These are phyloP conservation scores for Coleophora flavipennella DNA, from an alignment of 2,888 invertebrate genomes.

Conservation along the genomic window DNA sequence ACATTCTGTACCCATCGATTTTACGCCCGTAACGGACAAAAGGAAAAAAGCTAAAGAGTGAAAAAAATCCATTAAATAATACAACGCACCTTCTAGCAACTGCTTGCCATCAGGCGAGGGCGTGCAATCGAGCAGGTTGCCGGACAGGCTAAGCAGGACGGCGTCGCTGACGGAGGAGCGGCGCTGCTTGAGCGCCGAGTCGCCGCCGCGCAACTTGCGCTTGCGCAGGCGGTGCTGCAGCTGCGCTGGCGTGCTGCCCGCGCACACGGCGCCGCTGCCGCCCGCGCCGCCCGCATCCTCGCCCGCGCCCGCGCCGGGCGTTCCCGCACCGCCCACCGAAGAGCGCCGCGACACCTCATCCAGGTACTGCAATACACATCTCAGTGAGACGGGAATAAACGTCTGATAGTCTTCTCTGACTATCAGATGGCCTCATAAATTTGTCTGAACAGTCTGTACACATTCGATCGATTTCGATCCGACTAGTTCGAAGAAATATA, in stretches of 20 bases:
- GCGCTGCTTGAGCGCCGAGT: slow-evolving; percentile 79
- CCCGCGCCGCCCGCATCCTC: slow-evolving; percentile 18
- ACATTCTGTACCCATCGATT: too few relatives aligned
- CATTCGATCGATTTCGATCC: too few relatives aligned
- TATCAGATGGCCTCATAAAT: too few relatives aligned
- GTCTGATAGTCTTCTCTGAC: not conserved
- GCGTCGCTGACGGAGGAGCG: slow-evolving; percentile 91
- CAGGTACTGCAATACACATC: slow-evolving; percentile 39
- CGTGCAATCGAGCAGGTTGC: slow-evolving; percentile 91
- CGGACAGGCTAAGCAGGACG: slow-evolving; percentile 86
- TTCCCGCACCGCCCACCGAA: slow-evolving; percentile 45
- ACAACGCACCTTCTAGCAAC: slow-evolving; percentile 56
- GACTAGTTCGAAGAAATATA: too few relatives aligned
- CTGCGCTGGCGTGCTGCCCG: slow-evolving; percentile 47
- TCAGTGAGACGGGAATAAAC: not conserved
- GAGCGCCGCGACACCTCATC: slow-evolving; percentile 65
- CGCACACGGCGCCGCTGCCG: slow-evolving; percentile 18
- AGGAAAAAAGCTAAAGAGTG: too few relatives aligned
- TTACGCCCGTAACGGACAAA: too few relatives aligned
- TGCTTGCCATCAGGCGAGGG: slow-evolving; percentile 83
- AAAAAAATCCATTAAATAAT: too few relatives aligned
- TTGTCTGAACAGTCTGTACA: too few relatives aligned
- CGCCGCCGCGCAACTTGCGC: slow-evolving; percentile 79
- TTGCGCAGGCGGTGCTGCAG: slow-evolving; percentile 76
- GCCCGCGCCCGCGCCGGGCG: slow-evolving; percentile 11